Percentiles rank a stretch among this genome's conserved stretches.
These are phyloP conservation scores for Cynaeus angustus DNA, from an alignment of 2,888 invertebrate genomes.

Conservation along the genomic window DNA sequence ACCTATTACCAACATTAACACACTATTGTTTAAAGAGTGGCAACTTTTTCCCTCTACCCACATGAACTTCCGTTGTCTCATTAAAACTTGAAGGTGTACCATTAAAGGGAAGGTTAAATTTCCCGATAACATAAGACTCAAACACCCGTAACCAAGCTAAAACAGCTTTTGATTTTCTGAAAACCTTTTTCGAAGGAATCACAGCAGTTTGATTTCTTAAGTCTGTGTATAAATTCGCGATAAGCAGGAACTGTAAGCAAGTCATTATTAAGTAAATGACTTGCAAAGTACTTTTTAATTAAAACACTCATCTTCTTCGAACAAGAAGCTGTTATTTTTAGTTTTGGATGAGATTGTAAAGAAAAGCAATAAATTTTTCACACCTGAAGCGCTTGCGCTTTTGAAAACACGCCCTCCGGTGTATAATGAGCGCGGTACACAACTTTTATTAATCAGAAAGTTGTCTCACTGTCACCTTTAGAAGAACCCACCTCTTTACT, in stretches of 20 bases:
- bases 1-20: background rate
- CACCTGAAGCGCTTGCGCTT: conserved; percentile 52
- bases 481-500: conserved; percentile 41
- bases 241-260: conserved; percentile 1
- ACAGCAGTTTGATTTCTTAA: background rate
- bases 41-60: background rate
- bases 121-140: conserved; percentile 15
- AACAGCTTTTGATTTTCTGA: background rate
- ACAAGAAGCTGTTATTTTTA: conserved; percentile 12
- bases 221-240: background rate
- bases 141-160: conserved; percentile 7
- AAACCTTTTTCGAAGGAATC: background rate
- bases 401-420: conserved; percentile 56
- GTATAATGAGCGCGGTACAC: conserved; percentile 60
- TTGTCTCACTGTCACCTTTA: conserved; percentile 57
- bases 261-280: conserved; percentile 6
- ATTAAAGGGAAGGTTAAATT: conserved; percentile 31
- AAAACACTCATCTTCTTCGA: conserved; percentile 5
- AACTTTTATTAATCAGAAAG: conserved; percentile 65
- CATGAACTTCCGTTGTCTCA: conserved; percentile 23
- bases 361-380: conserved; percentile 41
- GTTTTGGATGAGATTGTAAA: conserved; percentile 10
- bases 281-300: conserved; percentile 11
- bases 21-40: background rate
- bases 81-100: conserved; percentile 34